These are phyloP conservation scores for Portunus trituberculatus DNA, from an alignment of 1,140 invertebrate genomes.

Conservation along the genomic window DNA sequence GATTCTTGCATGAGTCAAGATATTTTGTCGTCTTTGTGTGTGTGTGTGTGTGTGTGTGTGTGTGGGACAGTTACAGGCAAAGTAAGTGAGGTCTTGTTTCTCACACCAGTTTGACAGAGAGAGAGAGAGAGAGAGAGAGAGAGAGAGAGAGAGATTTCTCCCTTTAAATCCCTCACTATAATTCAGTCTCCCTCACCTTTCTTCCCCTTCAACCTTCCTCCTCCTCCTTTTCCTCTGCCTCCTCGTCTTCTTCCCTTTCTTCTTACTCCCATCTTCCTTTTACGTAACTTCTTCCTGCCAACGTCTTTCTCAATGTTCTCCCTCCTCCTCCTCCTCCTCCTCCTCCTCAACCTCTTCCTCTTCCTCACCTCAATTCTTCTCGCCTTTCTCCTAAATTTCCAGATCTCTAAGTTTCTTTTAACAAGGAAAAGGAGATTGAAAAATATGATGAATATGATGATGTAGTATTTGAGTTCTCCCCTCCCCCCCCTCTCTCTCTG, in stretches of 20 bases:
- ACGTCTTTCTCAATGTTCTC: neutral
- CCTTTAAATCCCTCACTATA: neutral
- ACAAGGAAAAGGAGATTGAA: neutral
- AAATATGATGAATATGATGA: neutral
- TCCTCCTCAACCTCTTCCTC: neutral
- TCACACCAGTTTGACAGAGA: too few relatives aligned
- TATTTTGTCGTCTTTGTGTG: too few relatives aligned
- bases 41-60: neutral
- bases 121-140: too few relatives aligned
- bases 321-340: neutral
- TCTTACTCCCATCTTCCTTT: neutral
- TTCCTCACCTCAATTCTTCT: too few relatives aligned
- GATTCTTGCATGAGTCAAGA: too few relatives aligned
- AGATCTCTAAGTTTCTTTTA: neutral
- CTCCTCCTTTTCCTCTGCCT: neutral
- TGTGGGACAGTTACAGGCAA: neutral
- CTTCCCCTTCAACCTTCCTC: neutral
- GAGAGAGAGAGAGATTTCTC: too few relatives aligned
- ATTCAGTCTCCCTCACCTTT: neutral
- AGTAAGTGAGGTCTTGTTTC: too few relatives aligned
- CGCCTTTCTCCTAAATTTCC: neutral
- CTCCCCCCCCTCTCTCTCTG: slow-evolving; percentile 1
- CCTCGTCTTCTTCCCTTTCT: neutral
- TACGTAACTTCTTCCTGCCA: neutral
- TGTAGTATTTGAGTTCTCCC: neutral